Base-by-base conservation (phyloP, 2,888 invertebrate species). In the Himalopsyche japonica region DNA sequence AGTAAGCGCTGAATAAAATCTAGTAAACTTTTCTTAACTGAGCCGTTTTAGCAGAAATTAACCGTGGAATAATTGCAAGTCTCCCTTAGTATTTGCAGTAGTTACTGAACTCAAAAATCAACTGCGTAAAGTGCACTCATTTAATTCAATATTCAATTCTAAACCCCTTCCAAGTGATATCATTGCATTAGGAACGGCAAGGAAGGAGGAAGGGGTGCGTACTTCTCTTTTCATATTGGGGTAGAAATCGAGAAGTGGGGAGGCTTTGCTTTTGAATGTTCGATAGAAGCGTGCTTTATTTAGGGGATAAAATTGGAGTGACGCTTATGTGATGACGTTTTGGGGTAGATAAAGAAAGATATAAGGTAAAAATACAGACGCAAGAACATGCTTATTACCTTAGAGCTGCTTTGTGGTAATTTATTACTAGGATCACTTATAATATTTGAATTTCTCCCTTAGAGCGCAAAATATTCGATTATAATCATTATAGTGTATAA, bases 41-140 rank as follows among this genome's bases (percentile, higher is more conserved):
- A 30, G 1, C 70, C 70, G 30, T 70, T 70, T 70, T 12, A 70
- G 70, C 30, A 1, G 7, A 27, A 70, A 57, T 57, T 12, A 24
- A 57, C 15, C 27, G 12, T 27, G n/a, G 8, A 30, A 70, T 70
- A 70, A 70, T 30, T 3, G 0, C 0, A 70, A 70, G 15, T 70
- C 30, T 70, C 70, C 70, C 70, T 70, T 6, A 70, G 70, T 30
- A 2, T 43, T 70, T 70, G 70, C 70, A 70, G 43, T 70, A 15
- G 3, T 43, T 43, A 43, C 43, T 10, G 12, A 27, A 70, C 27
- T 20, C 24, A 24, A 27, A 70, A 70, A 70, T 82, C 24, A 82
- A 79, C 89, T 89, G 89, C 88, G 88, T 88, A 88, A 89, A 86
- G 80, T 86, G 76, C 85, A 86, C 85, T 86, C 80, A 85, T 86